phyloP scores from a whole-genome alignment of 2,113 vertebrate genomes.

The Oncorhynchus mykiss region DNA sequence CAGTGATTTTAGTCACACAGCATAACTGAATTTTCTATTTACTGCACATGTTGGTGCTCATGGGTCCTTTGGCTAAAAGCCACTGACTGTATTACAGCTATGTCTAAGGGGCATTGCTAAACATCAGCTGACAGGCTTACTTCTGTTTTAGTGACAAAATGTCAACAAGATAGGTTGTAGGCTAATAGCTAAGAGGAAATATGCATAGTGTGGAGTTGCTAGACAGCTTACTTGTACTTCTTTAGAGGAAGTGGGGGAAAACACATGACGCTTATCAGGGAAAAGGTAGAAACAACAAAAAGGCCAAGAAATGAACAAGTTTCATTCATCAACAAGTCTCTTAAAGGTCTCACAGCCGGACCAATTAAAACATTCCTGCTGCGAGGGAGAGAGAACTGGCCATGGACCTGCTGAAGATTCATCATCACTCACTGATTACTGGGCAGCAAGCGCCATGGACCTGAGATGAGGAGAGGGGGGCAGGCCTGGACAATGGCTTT shows the following conservation, averaged over 20 bases:
- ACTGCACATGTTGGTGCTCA: too few relatives aligned
- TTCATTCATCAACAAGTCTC: not conserved
- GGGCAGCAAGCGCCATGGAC: not conserved
- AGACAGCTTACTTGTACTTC: too few relatives aligned
- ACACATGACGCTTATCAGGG: slow-evolving; percentile 12
- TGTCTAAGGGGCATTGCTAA: too few relatives aligned
- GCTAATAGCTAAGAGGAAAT: too few relatives aligned
- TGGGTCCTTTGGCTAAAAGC: too few relatives aligned
- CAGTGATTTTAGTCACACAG: too few relatives aligned
- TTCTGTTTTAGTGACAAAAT: too few relatives aligned
- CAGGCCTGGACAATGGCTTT: not conserved
- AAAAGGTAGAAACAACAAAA: not conserved
- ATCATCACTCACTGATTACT: not conserved
- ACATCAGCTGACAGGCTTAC: too few relatives aligned
- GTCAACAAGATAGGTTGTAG: too few relatives aligned
- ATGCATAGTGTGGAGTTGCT: too few relatives aligned
- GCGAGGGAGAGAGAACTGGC: not conserved
- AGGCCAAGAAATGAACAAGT: slow-evolving; percentile 17
- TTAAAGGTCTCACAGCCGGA: not conserved
- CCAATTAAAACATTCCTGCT: slow-evolving; percentile 57
- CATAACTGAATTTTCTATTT: too few relatives aligned
- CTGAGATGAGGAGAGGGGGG: not conserved
- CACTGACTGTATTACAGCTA: too few relatives aligned
- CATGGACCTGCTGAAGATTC: not conserved
- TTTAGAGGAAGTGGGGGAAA: not conserved